Evolutionary conservation across 2,888 invertebrate species (phyloP).

Genomic region (Embidobia sp.): DNA sequence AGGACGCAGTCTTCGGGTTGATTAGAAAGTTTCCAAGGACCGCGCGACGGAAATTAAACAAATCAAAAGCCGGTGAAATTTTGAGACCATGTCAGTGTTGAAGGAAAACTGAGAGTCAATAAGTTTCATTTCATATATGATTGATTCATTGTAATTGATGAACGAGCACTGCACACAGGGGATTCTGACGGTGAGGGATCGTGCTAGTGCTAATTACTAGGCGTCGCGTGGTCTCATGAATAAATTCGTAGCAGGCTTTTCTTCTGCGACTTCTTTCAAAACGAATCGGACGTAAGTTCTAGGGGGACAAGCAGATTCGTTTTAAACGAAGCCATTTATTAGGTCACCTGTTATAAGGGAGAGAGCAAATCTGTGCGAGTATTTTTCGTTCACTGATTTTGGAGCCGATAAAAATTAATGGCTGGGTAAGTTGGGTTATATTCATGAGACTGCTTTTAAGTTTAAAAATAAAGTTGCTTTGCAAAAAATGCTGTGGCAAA

Average conservation of each 20-base stretch:
- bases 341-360: too few relatives aligned
- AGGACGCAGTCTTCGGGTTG: conserved; percentile 22
- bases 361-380: too few relatives aligned
- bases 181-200: conserved; percentile 19
- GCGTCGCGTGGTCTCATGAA: conserved; percentile 50
- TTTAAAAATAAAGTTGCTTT: conserved; percentile 43
- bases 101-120: conserved; percentile 5
- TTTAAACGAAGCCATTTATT: conserved; percentile 18
- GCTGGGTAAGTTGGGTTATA: conserved; percentile 11
- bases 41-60: too few relatives aligned
- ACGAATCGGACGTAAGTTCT: conserved; percentile 1
- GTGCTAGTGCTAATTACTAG: conserved; percentile 46
- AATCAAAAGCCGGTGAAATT: too few relatives aligned
- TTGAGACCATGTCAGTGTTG: conserved; percentile 5
- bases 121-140: conserved; percentile 29
- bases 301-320: conserved; percentile 7
- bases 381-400: conserved; percentile 6
- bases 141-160: conserved; percentile 29
- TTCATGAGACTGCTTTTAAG: conserved; percentile 47
- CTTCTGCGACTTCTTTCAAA: conserved; percentile 15
- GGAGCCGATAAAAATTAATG: not conserved
- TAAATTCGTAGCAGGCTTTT: conserved; percentile 8
- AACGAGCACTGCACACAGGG: conserved; percentile 31
- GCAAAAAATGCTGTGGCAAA: conserved; percentile 45
- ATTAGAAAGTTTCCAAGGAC: conserved; percentile 37